These are phyloP conservation scores for Cricetomys ansorgei DNA, from an alignment of 2,113 vertebrate genomes.

Conservation along the genomic window DNA sequence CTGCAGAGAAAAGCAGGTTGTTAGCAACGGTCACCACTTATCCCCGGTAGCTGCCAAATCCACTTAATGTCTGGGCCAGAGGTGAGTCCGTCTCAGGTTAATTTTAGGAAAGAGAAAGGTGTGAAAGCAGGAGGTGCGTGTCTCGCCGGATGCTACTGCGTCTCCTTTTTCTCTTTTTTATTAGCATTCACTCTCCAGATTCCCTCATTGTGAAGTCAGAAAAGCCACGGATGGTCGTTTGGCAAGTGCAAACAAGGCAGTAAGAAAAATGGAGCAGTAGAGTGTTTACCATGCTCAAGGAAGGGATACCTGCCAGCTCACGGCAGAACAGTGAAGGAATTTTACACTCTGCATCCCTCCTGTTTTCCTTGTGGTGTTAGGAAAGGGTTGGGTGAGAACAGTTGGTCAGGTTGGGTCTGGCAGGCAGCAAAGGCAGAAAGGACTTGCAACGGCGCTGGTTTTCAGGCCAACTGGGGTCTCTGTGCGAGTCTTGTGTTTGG, in stretches of 20 bases:
- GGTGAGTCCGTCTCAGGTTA: neutral
- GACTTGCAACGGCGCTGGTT: neutral
- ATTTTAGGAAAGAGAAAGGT: constrained; percentile 12
- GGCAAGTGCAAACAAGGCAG: constrained; percentile 33
- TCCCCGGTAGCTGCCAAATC: neutral
- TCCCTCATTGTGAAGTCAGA: constrained; percentile 23
- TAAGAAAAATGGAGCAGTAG: neutral
- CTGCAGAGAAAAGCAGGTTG: constrained; percentile 50
- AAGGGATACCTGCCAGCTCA: neutral
- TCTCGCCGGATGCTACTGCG: neutral
- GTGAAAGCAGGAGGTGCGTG: neutral
- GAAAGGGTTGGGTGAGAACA: neutral
- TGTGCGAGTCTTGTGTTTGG: constrained; percentile 14
- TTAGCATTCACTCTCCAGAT: neutral
- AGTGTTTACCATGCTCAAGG: neutral
- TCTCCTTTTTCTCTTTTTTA: neutral
- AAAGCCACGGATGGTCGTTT: constrained; percentile 42
- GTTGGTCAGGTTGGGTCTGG: neutral
- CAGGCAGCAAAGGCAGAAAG: neutral
- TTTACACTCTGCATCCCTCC: neutral
- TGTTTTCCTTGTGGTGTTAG: neutral
- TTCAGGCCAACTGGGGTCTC: neutral
- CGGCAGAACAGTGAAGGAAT: neutral
- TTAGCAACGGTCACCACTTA: constrained; percentile 17
- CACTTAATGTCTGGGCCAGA: neutral